phyloP scores from a whole-genome alignment of 2,888 invertebrate species.

The Sphecodes monilicornis region DNA sequence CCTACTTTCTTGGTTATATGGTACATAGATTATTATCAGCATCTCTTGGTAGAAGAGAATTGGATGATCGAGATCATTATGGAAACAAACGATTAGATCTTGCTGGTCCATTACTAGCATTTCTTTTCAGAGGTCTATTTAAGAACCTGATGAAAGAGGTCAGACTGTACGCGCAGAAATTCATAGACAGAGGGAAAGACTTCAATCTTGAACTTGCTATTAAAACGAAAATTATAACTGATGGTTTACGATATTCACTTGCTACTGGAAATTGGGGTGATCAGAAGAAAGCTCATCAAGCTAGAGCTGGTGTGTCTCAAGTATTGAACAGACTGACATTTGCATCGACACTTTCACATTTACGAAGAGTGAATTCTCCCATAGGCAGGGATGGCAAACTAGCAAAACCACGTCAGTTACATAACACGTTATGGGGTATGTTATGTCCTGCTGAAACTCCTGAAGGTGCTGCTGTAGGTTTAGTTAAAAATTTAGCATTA shows the following conservation, averaged over 20 bases:
- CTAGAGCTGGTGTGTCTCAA: conserved; percentile 97
- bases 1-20: conserved; percentile 99
- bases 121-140: conserved; percentile 98
- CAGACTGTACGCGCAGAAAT: conserved; percentile 99
- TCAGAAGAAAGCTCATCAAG: conserved; percentile 99
- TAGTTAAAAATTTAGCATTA: conserved; percentile 99
- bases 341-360: conserved; percentile 99
- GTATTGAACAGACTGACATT: conserved; percentile 99
- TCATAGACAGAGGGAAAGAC: conserved; percentile 99
- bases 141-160: conserved; percentile 99
- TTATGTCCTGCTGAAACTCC: conserved; percentile 99
- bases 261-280: conserved; percentile 99
- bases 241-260: conserved; percentile 98
- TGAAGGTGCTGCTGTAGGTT: conserved; percentile 97
- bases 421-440: conserved; percentile 99
- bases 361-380: conserved; percentile 98
- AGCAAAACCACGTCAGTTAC: conserved; percentile 99
- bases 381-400: conserved; percentile 99
- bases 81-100: conserved; percentile 99
- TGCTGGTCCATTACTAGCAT: conserved; percentile 98
- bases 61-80: conserved; percentile 99
- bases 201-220: conserved; percentile 98
- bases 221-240: conserved; percentile 98
- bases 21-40: conserved; percentile 98
- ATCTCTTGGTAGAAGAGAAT: conserved; percentile 96